Evolutionary conservation across 2,113 vertebrate genomes (phyloP).

Genomic region (Struthidea cinerea): DNA sequence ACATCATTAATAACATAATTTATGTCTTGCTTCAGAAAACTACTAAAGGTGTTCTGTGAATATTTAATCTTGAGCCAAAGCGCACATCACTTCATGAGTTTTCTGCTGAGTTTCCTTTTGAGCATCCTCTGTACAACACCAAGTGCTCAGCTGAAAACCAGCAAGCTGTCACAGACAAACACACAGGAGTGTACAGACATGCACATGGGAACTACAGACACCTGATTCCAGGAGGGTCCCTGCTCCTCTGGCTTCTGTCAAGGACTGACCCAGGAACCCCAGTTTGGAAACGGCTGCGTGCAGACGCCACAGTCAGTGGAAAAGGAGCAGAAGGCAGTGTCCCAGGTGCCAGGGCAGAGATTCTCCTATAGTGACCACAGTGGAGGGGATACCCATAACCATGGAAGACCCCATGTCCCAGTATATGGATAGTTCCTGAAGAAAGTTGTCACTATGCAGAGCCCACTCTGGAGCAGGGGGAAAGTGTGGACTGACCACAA

Average conservation of each 20-base stretch:
- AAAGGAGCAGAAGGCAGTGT: background rate
- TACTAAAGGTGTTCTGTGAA: background rate
- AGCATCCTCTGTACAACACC: too few relatives aligned
- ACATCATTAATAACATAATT: background rate
- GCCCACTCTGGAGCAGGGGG: background rate
- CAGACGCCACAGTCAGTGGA: background rate
- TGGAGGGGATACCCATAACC: background rate
- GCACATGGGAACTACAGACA: rapidly evolving
- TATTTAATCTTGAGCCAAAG: background rate
- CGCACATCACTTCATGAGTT: rapidly evolving
- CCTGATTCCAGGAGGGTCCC: rapidly evolving
- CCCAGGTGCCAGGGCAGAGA: background rate
- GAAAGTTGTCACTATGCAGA: rapidly evolving
- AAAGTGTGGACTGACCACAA: background rate
- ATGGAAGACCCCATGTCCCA: background rate
- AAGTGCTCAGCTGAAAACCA: background rate
- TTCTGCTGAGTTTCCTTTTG: background rate
- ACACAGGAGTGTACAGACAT: background rate
- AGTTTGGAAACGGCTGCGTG: rapidly evolving
- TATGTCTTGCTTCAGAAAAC: background rate
- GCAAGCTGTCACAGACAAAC: background rate
- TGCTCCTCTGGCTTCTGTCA: background rate
- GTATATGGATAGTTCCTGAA: background rate
- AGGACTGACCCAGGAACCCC: background rate
- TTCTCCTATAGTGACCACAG: background rate